These are phyloP conservation scores for Chaetops frenatus DNA, from an alignment of 2,113 vertebrate genomes.

Conservation along the genomic window DNA sequence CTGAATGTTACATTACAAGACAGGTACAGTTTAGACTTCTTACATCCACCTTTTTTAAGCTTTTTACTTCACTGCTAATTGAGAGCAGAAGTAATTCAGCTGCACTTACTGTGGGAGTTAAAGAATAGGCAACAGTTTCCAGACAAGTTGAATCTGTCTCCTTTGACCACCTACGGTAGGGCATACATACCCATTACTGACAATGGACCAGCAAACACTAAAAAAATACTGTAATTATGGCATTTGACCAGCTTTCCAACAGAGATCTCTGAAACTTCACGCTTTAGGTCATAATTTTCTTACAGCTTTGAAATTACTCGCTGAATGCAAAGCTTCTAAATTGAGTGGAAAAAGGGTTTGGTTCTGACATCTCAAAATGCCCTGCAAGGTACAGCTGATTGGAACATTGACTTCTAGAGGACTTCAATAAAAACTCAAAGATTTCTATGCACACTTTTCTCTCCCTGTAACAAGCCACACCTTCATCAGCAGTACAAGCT, in stretches of 20 bases:
- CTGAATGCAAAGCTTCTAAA: neutral
- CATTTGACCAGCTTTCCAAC: neutral
- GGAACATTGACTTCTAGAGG: neutral
- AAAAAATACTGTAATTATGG: neutral
- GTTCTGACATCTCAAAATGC: neutral
- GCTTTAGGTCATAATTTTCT: neutral
- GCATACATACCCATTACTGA: neutral
- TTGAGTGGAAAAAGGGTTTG: neutral
- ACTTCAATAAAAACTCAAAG: neutral
- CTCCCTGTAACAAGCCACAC: neutral
- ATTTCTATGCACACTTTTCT: neutral
- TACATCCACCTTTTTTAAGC: neutral
- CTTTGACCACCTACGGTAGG: neutral
- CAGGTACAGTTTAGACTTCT: neutral
- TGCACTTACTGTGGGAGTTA: neutral
- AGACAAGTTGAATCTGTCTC: neutral
- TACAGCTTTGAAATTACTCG: neutral
- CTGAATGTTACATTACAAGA: neutral
- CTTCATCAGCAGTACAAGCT: neutral
- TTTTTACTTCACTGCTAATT: neutral
- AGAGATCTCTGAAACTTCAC: neutral
- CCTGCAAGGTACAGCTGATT: neutral
- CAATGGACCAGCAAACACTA: neutral
- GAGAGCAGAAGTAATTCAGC: neutral
- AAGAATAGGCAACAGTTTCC: neutral